These are phyloP conservation scores for Cenopis cana DNA, from an alignment of 2,888 invertebrate species.

Conservation along the genomic window DNA sequence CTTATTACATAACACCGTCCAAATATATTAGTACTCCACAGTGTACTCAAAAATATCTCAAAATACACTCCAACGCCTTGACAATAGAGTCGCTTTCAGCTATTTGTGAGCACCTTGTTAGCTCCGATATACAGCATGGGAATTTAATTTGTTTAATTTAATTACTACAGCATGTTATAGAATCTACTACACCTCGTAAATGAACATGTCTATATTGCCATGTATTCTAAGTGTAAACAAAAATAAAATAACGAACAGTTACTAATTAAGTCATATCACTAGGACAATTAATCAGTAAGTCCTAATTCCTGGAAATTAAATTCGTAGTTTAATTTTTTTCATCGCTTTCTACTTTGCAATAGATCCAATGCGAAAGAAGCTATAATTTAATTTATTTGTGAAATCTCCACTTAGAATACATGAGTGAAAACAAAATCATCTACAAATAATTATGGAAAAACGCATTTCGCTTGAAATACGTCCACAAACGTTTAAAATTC, in stretches of 20 bases:
- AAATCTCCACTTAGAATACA: slow-evolving; percentile 57
- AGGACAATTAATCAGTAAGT: background rate
- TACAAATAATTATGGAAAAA: slow-evolving; percentile 58
- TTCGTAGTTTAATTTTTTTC: too few relatives aligned
- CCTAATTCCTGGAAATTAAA: background rate
- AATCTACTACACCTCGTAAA: background rate
- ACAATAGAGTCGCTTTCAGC: too few relatives aligned
- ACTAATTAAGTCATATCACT: background rate
- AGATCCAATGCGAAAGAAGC: too few relatives aligned
- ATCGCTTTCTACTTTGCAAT: too few relatives aligned
- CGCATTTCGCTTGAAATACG: slow-evolving; percentile 77
- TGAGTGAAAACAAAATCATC: slow-evolving; percentile 60
- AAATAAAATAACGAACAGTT: background rate
- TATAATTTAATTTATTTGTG: background rate
- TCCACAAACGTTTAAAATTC: slow-evolving; percentile 47
- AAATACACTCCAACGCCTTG: too few relatives aligned
- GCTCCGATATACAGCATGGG: background rate
- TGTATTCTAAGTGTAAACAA: slow-evolving; percentile 47
- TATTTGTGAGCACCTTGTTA: background rate
- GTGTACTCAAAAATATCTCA: background rate
- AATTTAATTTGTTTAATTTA: background rate
- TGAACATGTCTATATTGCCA: slow-evolving; percentile 38
- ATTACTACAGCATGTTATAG: background rate
- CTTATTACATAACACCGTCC: too few relatives aligned
- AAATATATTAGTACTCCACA: too few relatives aligned